These are phyloP conservation scores for Drosophila suboccidentalis DNA, from an alignment of 2,888 invertebrate species.

Conservation along the genomic window DNA sequence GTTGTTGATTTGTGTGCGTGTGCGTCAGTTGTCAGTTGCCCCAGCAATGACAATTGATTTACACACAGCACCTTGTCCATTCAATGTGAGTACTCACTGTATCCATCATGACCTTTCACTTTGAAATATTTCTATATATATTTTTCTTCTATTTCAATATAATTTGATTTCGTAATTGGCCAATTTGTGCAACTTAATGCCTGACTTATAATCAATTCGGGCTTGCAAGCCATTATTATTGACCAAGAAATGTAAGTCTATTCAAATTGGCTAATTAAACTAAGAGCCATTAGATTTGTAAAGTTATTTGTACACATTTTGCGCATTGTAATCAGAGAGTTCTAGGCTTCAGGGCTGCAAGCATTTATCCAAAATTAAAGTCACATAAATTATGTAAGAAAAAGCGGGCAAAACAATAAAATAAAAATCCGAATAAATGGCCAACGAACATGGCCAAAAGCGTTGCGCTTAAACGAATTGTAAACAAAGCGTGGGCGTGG, in stretches of 20 bases:
- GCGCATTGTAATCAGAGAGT: conserved; percentile 37
- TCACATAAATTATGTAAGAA: conserved; percentile 48
- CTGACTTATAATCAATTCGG: conserved; percentile 47
- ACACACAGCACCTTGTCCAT: conserved; percentile 3
- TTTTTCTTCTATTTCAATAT: conserved; percentile 40
- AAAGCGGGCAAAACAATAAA: conserved; percentile 20
- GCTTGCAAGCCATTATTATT: conserved; percentile 6
- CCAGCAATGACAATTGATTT: conserved; percentile 40
- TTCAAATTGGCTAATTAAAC: conserved; percentile 27
- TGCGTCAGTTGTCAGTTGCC: conserved; percentile 33
- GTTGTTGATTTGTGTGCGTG: conserved; percentile 35
- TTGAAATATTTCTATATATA: conserved; percentile 24
- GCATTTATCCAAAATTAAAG: conserved; percentile 43
- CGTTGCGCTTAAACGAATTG: conserved; percentile 43
- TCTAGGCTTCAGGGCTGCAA: conserved; percentile 24
- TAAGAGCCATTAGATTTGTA: conserved; percentile 14
- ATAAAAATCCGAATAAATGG: conserved; percentile 60
- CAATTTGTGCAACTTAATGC: conserved; percentile 55
- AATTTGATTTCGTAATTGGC: conserved; percentile 71
- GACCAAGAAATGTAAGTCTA: neutral
- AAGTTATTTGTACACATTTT: conserved; percentile 48
- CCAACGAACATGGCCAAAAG: conserved; percentile 46
- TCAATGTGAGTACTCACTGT: conserved; percentile 3
- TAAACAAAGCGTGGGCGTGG: conserved; percentile 20
- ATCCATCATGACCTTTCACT: conserved; percentile 2